Evolutionary conservation across 2,797 vertebrate species (phyloP).

Genomic region (Crax fasciolata): DNA sequence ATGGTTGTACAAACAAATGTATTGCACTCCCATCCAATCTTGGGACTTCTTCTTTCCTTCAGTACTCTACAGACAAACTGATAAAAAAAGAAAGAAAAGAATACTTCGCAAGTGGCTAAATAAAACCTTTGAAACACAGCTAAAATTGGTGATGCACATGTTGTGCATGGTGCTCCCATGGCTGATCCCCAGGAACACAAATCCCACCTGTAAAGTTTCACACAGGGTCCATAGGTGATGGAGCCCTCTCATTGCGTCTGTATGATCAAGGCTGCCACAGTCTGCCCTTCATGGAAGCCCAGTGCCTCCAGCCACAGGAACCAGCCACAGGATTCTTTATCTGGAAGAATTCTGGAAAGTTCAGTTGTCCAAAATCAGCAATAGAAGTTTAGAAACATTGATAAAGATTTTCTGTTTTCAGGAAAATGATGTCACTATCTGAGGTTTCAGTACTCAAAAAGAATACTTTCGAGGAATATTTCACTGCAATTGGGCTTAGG

Average conservation of each 20-base stretch:
- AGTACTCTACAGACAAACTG: not conserved
- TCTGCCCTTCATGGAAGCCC: not conserved
- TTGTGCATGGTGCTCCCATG: fast-evolving
- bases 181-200: not conserved
- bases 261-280: fast-evolving
- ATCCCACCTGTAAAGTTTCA: not conserved
- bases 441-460: not conserved
- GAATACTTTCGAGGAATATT: not conserved
- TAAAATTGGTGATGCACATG: not conserved
- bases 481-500: not conserved
- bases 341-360: not conserved
- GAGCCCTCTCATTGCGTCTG: not conserved
- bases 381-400: not conserved
- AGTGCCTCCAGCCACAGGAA: not conserved
- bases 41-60: not conserved
- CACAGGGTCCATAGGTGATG: fast-evolving
- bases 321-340: not conserved
- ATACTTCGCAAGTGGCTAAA: not conserved
- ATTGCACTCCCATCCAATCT: not conserved
- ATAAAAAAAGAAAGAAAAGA: not conserved
- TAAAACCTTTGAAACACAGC: not conserved
- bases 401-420: not conserved
- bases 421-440: not conserved
- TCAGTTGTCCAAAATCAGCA: not conserved
- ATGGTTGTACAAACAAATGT: not conserved